Evolutionary conservation across 2,888 invertebrate species (phyloP).

Genomic region (Nysson spinosus): DNA sequence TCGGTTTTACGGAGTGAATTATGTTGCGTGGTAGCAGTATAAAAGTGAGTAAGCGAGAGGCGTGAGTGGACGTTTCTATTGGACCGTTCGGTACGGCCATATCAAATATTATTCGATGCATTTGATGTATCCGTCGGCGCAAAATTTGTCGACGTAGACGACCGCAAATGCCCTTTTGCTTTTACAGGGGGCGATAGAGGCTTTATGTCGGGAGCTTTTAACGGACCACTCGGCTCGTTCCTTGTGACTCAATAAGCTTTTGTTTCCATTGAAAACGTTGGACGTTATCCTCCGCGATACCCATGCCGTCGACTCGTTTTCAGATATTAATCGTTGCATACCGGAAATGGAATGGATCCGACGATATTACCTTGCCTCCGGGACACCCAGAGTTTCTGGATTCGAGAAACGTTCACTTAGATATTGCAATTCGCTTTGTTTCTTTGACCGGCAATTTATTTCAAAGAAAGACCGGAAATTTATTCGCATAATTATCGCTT

Average conservation of each 20-base stretch:
- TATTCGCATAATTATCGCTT: too few relatives aligned
- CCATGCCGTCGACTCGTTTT: slow-evolving; percentile 33
- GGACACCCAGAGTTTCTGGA: slow-evolving; percentile 20
- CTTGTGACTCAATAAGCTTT: slow-evolving; percentile 46
- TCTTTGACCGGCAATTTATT: too few relatives aligned
- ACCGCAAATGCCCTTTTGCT: neutral
- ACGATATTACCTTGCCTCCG: slow-evolving; percentile 24
- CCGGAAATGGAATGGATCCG: slow-evolving; percentile 46
- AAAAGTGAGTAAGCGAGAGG: too few relatives aligned
- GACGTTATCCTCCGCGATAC: slow-evolving; percentile 17
- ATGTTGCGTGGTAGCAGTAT: too few relatives aligned
- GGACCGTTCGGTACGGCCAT: too few relatives aligned
- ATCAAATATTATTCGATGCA: neutral
- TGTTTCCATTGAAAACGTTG: slow-evolving; percentile 49
- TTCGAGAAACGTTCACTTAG: too few relatives aligned
- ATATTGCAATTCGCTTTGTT: too few relatives aligned
- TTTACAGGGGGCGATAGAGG: slow-evolving; percentile 3
- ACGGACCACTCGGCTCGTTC: neutral
- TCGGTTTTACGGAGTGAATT: too few relatives aligned
- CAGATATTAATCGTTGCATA: slow-evolving; percentile 52
- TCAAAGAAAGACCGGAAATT: too few relatives aligned
- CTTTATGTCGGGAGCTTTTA: slow-evolving; percentile 25
- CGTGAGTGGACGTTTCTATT: too few relatives aligned
- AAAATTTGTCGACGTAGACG: slow-evolving; percentile 8
- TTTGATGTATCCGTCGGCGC: neutral